Evolutionary conservation across 1,140 invertebrate species (phyloP), one percentile per base, ranked within the genome.

Genomic region (Sitodiplosis mosellana): DNA sequence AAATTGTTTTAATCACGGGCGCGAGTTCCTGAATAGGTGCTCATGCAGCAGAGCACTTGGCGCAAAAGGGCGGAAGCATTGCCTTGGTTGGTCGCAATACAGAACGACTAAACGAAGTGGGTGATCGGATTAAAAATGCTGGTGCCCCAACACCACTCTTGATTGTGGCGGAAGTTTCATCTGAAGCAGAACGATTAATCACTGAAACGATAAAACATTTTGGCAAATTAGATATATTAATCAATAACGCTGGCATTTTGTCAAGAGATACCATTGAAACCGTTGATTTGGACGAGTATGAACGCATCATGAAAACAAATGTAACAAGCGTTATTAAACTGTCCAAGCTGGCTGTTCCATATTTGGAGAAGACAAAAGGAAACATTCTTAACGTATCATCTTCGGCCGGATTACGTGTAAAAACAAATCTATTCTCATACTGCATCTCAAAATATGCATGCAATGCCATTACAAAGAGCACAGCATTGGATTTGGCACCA

Each of bases 181-280:
- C 59, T 20, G 85, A 89, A 57, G 76, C 78, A 1, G 69, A 83
- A 56, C 73, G 71, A 3, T 78, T 89, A 34, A 56, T 89, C 0
- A 69, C 83, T 2, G 71, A 69, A 2, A 83, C 82, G 0, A 65
- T 87, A 11, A 65, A 76, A 47, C 71, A 78, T 50, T 84, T 74
- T 60, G 78, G 81, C 2, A 73, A 75, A 57, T 60, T 88, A 5
- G 82, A 88, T 66, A 74, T 87, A 27, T 63, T 89, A 27, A 70
- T 94, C 0, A 95, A 94, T 63, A 87, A 83, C 71, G 90, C 89
- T 34, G 90, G 90, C 4, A 79, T 87, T 48, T 60, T 94, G 17
- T 83, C 83, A 59, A 68, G 60, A 42, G 91, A 89, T 41, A 72
- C 69, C 8, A 89, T 93, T 54, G 87, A 93, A 67, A 83, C 73